phyloP scores from a whole-genome alignment of 2,888 invertebrate genomes.

The Chrysopilus asiliformis region DNA sequence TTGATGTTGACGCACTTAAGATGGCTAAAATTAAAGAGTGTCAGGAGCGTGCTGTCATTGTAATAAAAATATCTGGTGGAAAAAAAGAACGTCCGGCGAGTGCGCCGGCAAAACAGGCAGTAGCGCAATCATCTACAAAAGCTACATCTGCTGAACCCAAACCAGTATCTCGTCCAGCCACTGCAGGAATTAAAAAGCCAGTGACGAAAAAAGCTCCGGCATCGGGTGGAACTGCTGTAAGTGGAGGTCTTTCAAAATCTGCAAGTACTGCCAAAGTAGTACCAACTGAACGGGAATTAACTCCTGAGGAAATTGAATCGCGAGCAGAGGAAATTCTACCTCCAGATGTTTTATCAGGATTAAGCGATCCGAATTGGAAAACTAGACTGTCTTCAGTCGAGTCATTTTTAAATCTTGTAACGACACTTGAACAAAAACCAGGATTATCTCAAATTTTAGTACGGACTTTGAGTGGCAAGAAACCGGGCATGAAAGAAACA shows the following conservation, averaged over 20 bases:
- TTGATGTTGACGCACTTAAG: conserved; percentile 81
- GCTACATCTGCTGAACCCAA: conserved; percentile 27
- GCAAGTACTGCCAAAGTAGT: conserved; percentile 29
- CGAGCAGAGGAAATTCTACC: conserved; percentile 53
- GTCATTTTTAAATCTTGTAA: conserved; percentile 48
- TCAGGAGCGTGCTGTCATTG: conserved; percentile 82
- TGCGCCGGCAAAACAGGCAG: conserved; percentile 21
- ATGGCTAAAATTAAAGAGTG: conserved; percentile 89
- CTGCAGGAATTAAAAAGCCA: conserved; percentile 22
- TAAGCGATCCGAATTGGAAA: conserved; percentile 78
- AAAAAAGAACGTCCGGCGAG: conserved; percentile 41
- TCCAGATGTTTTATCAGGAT: conserved; percentile 47
- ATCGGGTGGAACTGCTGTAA: conserved; percentile 8
- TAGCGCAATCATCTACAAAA: conserved; percentile 23
- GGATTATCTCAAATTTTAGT: conserved; percentile 60
- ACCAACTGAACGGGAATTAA: conserved; percentile 49
- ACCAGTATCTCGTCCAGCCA: conserved; percentile 27
- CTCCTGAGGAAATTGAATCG: conserved; percentile 64
- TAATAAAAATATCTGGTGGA: conserved; percentile 51
- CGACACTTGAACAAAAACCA: conserved; percentile 46
- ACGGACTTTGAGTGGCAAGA: conserved; percentile 56
- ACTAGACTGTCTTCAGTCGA: conserved; percentile 63
- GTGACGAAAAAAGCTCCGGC: conserved; percentile 17
- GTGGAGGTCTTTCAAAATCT: conserved; percentile 22
- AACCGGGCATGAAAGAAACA: conserved; percentile 75